Evolutionary conservation across 2,888 invertebrate genomes (phyloP), one percentile per base, ranked within the genome.

Genomic region (Geophilus truncorum): DNA sequence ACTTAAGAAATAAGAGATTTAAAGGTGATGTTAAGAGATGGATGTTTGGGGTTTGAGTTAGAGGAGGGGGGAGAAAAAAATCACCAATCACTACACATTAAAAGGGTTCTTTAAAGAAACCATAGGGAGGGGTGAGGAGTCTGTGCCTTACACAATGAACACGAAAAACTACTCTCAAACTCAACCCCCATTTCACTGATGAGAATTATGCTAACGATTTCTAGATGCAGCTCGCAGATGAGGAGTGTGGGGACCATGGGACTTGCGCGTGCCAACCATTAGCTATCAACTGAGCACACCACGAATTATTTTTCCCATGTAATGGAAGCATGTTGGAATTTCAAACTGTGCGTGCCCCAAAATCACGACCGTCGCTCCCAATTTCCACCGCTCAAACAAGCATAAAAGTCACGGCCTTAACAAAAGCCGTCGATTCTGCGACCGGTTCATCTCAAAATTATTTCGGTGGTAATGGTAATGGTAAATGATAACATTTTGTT

Each of bases 151-250:
- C 40, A 40, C 40, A 40, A 70, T 77, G 77, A 77, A 77, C 77
- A 77, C 77, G 77, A 77, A 77, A 77, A 77, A 77, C 77, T 77
- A 77, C 77, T 77, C 32, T 77, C 30, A 32, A 32, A 32, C 77
- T 21, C 40, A 40, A 32, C 32, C 30, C 32, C 21, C 77, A 77
- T 77, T 77, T 77, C 30, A 32, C 28, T 32, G 77, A 77, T 77
- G 32, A 32, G 32, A 25, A 77, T 77, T 77, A 77, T 77, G 77
- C 77, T 77, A 77, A 77, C 77, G 77, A 77, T 77, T 40, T 40
- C 40, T 40, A 40, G 40, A 40, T 40, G 70, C 70, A 23, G 28
- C 40, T 40, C 40, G 40, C 40, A 15, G 40, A 40, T 40, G 40
- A 40, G 40, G 40, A 40, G 40, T 40, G 70, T 15, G 70, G 25